Evolutionary conservation across 2,113 vertebrate genomes (phyloP).

Genomic region (Hippoglossus stenolepis): DNA sequence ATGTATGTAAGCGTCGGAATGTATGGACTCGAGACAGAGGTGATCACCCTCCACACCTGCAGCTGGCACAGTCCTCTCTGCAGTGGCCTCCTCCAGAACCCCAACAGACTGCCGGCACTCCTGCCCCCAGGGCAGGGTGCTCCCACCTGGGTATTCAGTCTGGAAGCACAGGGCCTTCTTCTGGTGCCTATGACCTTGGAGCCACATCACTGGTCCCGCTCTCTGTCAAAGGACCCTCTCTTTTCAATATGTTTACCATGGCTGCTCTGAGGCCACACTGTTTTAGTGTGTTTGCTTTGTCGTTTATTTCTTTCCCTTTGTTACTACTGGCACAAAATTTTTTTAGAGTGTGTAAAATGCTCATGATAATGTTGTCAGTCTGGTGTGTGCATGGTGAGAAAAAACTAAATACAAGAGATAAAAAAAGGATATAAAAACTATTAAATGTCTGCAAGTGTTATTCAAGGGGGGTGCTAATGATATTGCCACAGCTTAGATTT

Average conservation of each 20-base stretch:
- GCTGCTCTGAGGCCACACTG: slow-evolving; percentile 57
- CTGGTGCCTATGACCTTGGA: slow-evolving; percentile 79
- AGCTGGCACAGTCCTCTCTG: slow-evolving; percentile 58
- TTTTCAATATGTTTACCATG: slow-evolving; percentile 76
- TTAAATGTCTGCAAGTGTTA: slow-evolving; percentile 82
- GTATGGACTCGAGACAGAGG: slow-evolving; percentile 77
- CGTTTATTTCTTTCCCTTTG: slow-evolving; percentile 74
- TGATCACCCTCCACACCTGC: slow-evolving; percentile 64
- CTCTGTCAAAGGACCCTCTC: slow-evolving; percentile 64
- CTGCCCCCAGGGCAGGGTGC: slow-evolving; percentile 71
- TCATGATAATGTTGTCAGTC: slow-evolving; percentile 83
- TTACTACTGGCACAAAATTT: slow-evolving; percentile 83
- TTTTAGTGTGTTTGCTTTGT: slow-evolving; percentile 68
- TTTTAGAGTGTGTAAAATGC: slow-evolving; percentile 79
- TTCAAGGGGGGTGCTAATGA: slow-evolving; percentile 63
- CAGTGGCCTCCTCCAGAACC: slow-evolving; percentile 65
- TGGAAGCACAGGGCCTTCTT: slow-evolving; percentile 80
- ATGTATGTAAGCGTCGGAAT: slow-evolving; percentile 81
- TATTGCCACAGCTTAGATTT: slow-evolving; percentile 80
- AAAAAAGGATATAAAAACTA: slow-evolving; percentile 55
- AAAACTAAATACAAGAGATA: slow-evolving; percentile 57
- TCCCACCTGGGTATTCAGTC: slow-evolving; percentile 74
- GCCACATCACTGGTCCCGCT: slow-evolving; percentile 76
- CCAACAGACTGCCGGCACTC: slow-evolving; percentile 56
- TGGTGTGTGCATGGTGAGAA: slow-evolving; percentile 89